These are phyloP conservation scores for Centroberyx gerrardi DNA, from an alignment of 2,797 vertebrate species.

Conservation along the genomic window DNA sequence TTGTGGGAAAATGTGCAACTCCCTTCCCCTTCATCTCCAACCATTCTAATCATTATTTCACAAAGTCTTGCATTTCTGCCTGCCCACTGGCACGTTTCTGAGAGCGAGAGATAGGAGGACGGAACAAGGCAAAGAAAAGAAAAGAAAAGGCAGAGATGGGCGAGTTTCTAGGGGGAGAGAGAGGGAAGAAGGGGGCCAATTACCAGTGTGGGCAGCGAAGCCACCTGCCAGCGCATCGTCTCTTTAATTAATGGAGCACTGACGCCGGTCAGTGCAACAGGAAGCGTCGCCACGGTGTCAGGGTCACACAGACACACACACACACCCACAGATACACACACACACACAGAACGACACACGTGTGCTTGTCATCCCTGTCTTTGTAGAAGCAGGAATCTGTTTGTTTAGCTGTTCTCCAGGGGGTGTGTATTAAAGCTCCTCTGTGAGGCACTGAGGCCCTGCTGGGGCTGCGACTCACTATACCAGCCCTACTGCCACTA, in stretches of 20 bases:
- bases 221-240: slow-evolving; percentile 95
- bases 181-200: slow-evolving; percentile 96
- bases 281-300: slow-evolving; percentile 90
- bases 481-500: slow-evolving; percentile 54
- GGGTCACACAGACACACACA: slow-evolving; percentile 86
- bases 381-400: slow-evolving; percentile 91
- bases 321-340: slow-evolving; percentile 17
- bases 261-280: slow-evolving; percentile 95
- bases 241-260: slow-evolving; percentile 98
- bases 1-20: slow-evolving; percentile 85
- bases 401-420: slow-evolving; percentile 89
- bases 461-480: slow-evolving; percentile 64
- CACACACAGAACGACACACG: slow-evolving; percentile 31
- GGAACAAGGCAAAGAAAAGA: slow-evolving; percentile 84
- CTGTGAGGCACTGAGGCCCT: slow-evolving; percentile 68
- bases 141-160: slow-evolving; percentile 88
- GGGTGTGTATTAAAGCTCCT: slow-evolving; percentile 76
- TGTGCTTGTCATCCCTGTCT: slow-evolving; percentile 86
- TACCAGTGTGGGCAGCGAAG: slow-evolving; percentile 93
- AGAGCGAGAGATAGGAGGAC: slow-evolving; percentile 82
- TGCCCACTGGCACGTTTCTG: slow-evolving; percentile 96
- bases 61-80: slow-evolving; percentile 94
- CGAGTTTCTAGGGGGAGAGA: slow-evolving; percentile 79
- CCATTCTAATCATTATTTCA: slow-evolving; percentile 98
- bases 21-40: slow-evolving; percentile 82